A percentile compares a stretch with the other conserved stretches of the same genome.
Evolutionary conservation across 2,797 vertebrate species (phyloP).

Genomic region (Erethizon dorsatum): DNA sequence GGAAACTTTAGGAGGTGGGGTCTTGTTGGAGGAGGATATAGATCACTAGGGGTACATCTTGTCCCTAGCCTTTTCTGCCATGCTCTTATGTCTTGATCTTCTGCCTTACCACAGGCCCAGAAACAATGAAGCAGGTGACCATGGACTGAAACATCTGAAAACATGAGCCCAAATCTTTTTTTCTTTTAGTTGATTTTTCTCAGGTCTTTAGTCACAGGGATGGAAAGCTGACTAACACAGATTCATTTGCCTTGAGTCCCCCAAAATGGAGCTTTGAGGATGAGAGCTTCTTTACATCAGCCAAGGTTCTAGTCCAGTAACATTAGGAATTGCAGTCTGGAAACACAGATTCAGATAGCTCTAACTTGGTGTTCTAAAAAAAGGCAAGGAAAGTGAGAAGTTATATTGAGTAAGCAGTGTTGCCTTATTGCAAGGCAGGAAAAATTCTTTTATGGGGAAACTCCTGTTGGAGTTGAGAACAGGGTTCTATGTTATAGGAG

Average conservation of each 20-base stretch:
- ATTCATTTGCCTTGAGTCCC: neutral
- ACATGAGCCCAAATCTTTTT: neutral
- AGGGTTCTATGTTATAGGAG: neutral
- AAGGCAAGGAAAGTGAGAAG: neutral
- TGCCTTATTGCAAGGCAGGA: neutral
- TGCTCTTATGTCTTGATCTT: neutral
- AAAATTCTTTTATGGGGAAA: neutral
- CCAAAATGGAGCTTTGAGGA: neutral
- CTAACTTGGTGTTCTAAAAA: neutral
- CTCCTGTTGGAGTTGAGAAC: neutral
- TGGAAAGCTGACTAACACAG: neutral
- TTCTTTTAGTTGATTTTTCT: neutral
- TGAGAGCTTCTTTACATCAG: neutral
- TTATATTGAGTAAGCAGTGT: neutral
- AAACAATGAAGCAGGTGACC: neutral
- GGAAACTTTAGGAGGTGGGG: neutral
- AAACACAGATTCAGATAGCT: neutral
- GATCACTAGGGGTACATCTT: neutral
- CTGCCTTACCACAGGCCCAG: neutral
- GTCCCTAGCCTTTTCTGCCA: neutral
- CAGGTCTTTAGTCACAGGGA: neutral
- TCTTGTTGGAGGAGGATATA: neutral
- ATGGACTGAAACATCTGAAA: neutral
- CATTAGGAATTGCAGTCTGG: neutral
- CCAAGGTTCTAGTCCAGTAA: neutral